Percentiles rank a stretch among this genome's conserved stretches.
These are phyloP conservation scores for Notarius lentiginosus DNA, from an alignment of 2,113 vertebrate genomes.

Conservation along the genomic window DNA sequence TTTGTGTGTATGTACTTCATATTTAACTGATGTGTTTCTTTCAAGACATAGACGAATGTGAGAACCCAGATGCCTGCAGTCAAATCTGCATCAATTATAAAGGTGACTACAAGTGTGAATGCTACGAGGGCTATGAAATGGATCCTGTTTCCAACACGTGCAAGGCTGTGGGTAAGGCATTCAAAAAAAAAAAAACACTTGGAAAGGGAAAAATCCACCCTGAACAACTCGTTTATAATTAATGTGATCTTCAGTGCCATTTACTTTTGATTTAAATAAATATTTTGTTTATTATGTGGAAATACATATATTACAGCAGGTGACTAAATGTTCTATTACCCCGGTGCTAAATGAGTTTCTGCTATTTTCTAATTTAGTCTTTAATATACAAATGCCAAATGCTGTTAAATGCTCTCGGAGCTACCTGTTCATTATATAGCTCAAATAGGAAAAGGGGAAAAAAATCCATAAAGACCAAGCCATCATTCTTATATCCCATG, in stretches of 20 bases:
- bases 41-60: constrained; percentile 95
- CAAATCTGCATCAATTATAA: constrained; percentile 99
- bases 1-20: not conserved
- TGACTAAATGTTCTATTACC: not conserved
- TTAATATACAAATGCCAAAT: not conserved
- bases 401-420: not conserved
- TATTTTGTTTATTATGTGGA: not conserved
- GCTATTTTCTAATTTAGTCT: not conserved
- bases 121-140: constrained; percentile 95
- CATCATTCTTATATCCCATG: constrained; percentile 34
- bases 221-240: no score
- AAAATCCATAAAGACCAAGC: not conserved
- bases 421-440: not conserved
- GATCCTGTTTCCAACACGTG: constrained; percentile 92
- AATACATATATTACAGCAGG: not conserved
- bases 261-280: no score
- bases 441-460: not conserved
- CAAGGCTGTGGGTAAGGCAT: constrained; percentile 91
- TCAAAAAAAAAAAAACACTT: not conserved
- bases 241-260: no score
- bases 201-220: no score
- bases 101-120: constrained; percentile 97
- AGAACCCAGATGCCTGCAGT: constrained; percentile 94
- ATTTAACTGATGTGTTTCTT: constrained; percentile 63
- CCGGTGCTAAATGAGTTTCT: not conserved